Conservation (phyloP, 2,113 vertebrate genomes). For the Callionymus lyra region DNA sequence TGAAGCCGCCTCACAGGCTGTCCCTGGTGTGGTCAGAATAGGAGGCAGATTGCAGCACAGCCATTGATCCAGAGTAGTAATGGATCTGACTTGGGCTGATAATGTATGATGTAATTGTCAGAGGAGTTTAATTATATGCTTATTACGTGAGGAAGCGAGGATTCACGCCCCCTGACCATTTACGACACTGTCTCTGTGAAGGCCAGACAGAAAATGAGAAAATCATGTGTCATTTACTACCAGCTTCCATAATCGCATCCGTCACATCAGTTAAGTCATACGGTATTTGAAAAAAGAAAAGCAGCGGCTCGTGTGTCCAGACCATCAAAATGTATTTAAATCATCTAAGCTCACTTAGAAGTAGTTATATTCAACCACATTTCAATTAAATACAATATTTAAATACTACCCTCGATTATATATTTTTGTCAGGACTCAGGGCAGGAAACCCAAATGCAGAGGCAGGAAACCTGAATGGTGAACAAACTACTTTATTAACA, state of each 20-base stretch:
- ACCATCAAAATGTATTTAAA: too few species aligned
- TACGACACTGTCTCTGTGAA: conserved; percentile 34
- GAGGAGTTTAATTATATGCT: conserved; percentile 81
- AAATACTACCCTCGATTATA: too few species aligned
- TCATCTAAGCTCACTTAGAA: too few species aligned
- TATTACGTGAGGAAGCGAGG: conserved; percentile 68
- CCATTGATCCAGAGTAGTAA: conserved; percentile 78
- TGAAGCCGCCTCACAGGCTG: conserved; percentile 66
- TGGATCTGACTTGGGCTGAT: conserved; percentile 76
- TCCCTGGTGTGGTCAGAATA: conserved; percentile 66
- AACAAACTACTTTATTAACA: too few species aligned
- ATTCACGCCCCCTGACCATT: conserved; percentile 52
- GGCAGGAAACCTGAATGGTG: too few species aligned
- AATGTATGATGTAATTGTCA: conserved; percentile 89
- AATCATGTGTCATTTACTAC: conserved; percentile 14
- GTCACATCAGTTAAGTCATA: too few species aligned
- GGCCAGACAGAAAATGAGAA: conserved; percentile 14
- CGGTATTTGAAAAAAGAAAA: too few species aligned
- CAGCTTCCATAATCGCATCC: background rate
- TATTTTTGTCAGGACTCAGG: too few species aligned
- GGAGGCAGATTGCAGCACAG: conserved; percentile 76
- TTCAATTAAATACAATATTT: too few species aligned
- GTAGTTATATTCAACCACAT: too few species aligned
- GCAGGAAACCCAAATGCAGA: too few species aligned
- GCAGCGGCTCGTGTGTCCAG: too few species aligned